These are phyloP conservation scores for Calliopum simillimum DNA, from an alignment of 2,888 invertebrate species.

Conservation along the genomic window DNA sequence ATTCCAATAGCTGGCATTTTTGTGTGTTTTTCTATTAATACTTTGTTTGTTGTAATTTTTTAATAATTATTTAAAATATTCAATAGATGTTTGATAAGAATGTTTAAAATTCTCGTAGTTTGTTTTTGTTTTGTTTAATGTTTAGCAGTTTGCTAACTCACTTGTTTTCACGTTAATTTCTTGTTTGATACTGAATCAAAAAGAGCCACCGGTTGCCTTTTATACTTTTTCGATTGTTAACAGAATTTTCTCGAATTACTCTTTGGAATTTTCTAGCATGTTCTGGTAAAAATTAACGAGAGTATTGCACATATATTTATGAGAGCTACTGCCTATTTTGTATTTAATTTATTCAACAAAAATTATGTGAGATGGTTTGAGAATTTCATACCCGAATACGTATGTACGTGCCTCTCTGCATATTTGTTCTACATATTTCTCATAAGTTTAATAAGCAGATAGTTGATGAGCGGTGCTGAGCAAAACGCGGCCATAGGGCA, in stretches of 20 bases:
- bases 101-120: neutral
- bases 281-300: neutral
- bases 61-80: neutral
- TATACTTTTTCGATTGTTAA: slow-evolving; percentile 1
- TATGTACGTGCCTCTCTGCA: no score
- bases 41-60: neutral
- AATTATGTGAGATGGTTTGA: no score
- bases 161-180: slow-evolving; percentile 6
- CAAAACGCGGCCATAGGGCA: no score
- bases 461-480: no score
- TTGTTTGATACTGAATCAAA: neutral
- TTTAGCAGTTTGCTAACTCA: neutral
- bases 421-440: no score
- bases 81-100: neutral
- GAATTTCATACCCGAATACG: no score
- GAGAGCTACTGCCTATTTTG: neutral
- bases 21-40: slow-evolving; percentile 52
- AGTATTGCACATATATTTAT: neutral
- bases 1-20: slow-evolving; percentile 79
- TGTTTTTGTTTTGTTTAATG: neutral
- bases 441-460: no score
- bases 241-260: neutral
- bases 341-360: no score
- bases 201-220: neutral
- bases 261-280: neutral